A percentile compares a stretch with the other conserved stretches of the same genome.
These are phyloP conservation scores for Andricus grossulariae DNA, from an alignment of 1,140 invertebrate species.

Conservation along the genomic window DNA sequence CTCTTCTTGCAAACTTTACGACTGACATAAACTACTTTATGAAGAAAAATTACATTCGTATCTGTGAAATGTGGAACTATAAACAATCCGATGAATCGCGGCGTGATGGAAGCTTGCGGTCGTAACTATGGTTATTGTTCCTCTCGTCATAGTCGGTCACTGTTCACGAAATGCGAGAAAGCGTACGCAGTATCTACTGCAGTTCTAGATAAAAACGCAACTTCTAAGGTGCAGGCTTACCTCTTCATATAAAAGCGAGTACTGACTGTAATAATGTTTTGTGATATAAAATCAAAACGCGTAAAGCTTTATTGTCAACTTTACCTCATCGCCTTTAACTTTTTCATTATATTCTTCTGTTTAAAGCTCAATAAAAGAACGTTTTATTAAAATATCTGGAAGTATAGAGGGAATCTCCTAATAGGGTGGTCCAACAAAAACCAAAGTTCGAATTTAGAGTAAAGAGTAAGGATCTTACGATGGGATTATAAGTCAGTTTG, in stretches of 20 bases:
- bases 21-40: constrained; percentile 49
- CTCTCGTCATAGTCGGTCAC: constrained; percentile 57
- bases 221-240: constrained; percentile 12
- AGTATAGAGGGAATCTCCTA: too few relatives aligned
- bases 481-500: too few relatives aligned
- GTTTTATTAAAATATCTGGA: too few relatives aligned
- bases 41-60: constrained; percentile 66
- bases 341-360: background rate
- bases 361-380: background rate
- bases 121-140: constrained; percentile 50
- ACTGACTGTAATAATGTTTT: constrained; percentile 7
- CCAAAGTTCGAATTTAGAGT: too few relatives aligned
- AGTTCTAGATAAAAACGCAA: constrained; percentile 21
- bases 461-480: too few relatives aligned
- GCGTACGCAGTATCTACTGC: constrained; percentile 15
- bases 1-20: constrained; percentile 51
- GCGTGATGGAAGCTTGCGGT: constrained; percentile 53
- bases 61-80: constrained; percentile 63
- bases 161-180: constrained; percentile 34
- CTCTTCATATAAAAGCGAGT: background rate
- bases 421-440: too few relatives aligned
- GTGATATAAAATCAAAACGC: constrained; percentile 12
- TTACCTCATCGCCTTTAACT: background rate
- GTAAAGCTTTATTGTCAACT: background rate
- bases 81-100: constrained; percentile 62